Percentiles rank a stretch among this genome's conserved stretches.
phyloP scores from a whole-genome alignment of 2,113 vertebrate species.

The Capra hircus region DNA sequence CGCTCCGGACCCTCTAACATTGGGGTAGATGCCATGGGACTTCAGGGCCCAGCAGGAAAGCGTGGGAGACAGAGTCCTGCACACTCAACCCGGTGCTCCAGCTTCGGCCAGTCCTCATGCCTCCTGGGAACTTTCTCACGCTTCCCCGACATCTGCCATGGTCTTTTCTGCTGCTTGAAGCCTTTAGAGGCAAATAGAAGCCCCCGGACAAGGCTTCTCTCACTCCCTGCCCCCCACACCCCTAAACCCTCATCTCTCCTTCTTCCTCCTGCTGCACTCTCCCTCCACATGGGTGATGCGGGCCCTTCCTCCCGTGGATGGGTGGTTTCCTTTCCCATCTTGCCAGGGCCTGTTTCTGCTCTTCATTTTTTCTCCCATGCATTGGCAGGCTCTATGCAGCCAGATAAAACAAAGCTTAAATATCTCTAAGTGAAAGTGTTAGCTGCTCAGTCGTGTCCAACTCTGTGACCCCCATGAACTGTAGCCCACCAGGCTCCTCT shows the following conservation, averaged over 20 bases:
- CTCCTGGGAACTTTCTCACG: rapidly evolving
- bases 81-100: too few relatives aligned
- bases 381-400: neutral
- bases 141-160: rapidly evolving
- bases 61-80: neutral
- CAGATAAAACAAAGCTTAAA: neutral
- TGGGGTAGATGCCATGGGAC: neutral
- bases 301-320: rapidly evolving
- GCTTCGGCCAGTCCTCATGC: too few relatives aligned
- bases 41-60: neutral
- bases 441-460: neutral
- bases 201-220: neutral
- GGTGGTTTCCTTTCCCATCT: too few relatives aligned
- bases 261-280: neutral
- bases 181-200: neutral
- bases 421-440: neutral
- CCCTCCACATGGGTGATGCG: rapidly evolving
- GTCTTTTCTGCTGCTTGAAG: too few relatives aligned
- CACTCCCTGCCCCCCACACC: neutral
- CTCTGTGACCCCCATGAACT: neutral
- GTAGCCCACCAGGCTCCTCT: neutral
- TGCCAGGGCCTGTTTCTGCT: neutral
- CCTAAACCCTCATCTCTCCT: neutral
- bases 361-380: neutral
- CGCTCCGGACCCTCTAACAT: rapidly evolving